Base-by-base conservation (phyloP, 2,888 invertebrate genomes). In the Notodonta dromedarius region DNA sequence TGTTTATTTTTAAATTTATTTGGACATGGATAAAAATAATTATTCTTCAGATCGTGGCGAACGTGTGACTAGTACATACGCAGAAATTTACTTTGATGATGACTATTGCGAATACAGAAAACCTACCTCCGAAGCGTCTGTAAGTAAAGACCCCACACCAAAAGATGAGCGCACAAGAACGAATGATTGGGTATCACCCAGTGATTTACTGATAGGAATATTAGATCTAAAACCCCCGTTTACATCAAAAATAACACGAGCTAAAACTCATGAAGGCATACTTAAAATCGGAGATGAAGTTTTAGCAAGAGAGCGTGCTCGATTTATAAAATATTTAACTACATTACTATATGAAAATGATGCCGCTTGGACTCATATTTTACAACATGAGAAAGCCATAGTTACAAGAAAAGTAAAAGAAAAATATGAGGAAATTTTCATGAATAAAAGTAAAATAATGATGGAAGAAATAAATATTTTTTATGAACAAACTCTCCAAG, bases 181-280 rank as follows among this genome's bases (percentile, higher is more conserved):
- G 14, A 74, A 79, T 64, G 75, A 79, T 48, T 93, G 93, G 93
- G 71, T 78, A 54, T 93, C 93, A 50, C 93, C 93, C 9, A 93
- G 93, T 74, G 93, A 93, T 70, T 73, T 84, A 60, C 71, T 93
- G 50, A 87, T 91, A 66, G 90, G 85, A 16, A 82, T 80, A 68
- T 56, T 93, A 65, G 84, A 90, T 57, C 74, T 93, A 9, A 78
- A 79, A 40, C 90, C 92, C 48, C 93, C 93, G 0, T 91, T 93
- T 67, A 93, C 93, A 14, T 91, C 93, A 0, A 93, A 90, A 84
- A 88, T 91, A 60, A 87, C 86, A 14, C 85, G 91, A 78, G 91
- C 89, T 4, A 85, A 76, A 67, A 86, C 93, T 46, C 93, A 93
- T 66, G 79, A 88, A 79, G 93, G 93, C 50, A 90, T 93, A 64